Percentiles rank a stretch among this genome's conserved stretches.
These are phyloP conservation scores for Cecidostiba fungosa DNA, from an alignment of 2,888 invertebrate species.

Conservation along the genomic window DNA sequence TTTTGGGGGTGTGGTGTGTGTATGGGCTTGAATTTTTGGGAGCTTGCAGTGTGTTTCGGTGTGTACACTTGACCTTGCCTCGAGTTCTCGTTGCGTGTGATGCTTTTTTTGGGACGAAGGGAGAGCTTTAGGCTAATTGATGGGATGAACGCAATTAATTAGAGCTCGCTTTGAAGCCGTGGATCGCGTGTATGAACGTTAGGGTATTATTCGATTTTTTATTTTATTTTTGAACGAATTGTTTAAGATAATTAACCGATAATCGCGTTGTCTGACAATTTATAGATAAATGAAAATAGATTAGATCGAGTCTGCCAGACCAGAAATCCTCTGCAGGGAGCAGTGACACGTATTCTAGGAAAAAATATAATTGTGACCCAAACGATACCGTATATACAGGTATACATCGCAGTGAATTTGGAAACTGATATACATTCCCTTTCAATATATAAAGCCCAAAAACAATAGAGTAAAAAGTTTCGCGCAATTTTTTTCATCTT, in stretches of 20 bases:
- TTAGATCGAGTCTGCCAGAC: background rate
- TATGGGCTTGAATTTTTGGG: background rate
- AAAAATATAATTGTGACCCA: conserved; percentile 35
- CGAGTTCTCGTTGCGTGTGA: background rate
- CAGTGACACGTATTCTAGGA: background rate
- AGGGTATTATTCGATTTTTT: background rate
- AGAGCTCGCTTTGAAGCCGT: background rate
- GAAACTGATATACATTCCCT: too few species aligned
- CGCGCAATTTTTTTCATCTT: too few species aligned
- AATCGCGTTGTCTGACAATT: too few species aligned
- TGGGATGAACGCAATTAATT: background rate
- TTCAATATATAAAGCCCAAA: background rate
- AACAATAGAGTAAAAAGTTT: background rate
- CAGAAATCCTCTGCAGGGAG: conserved; percentile 31
- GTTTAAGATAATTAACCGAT: background rate
- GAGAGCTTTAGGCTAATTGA: background rate
- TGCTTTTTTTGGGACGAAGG: background rate
- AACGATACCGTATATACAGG: conserved; percentile 31
- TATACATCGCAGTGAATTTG: too few species aligned
- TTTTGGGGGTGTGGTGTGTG: background rate
- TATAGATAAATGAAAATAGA: background rate
- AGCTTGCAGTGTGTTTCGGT: background rate
- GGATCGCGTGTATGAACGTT: background rate
- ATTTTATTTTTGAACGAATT: too few species aligned
- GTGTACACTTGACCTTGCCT: conserved; percentile 20